Evolutionary conservation across 1,140 invertebrate genomes (phyloP), one percentile per base, ranked within the genome.

Genomic region (Portunus trituberculatus): DNA sequence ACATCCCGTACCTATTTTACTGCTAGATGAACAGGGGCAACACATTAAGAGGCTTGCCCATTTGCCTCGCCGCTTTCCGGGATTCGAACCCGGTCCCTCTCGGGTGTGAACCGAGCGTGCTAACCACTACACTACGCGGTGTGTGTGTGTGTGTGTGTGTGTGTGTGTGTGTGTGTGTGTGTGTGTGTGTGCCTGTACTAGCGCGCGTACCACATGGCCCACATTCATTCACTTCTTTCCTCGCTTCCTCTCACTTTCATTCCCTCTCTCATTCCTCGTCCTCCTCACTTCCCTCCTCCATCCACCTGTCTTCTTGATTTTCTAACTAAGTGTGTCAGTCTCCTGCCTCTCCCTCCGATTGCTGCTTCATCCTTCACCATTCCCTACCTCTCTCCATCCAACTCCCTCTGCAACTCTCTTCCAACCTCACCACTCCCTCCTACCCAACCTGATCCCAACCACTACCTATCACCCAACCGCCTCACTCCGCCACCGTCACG

Each of bases 151-250:
- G 82, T 48, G 82, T 93, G 82, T 84, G 82, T 93, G 82, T 45
- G 82, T 84, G n/a, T 7, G 90, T 93, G 82, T 93, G 82, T 86
- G 82, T 93, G 82, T 93, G 39, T 86, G 82, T 86, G 82, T 86
- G 82, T 86, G 45, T 52, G 82, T 93, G 82, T 84, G 67, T 86
- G 92, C 28, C 31, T 59, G 14, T 46, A 25, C 82, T 16, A 4
- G 10, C 31, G 14, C 67, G 16, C 52, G 52, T 6, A 10, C 16
- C 52, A 10, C 16, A 12, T 59, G 8, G 52, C 52, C 52, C 0
- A 12, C 52, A 59, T 10, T 59, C 52, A 14, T 59, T n/a, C 67
- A 25, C 67, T 76, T 76, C 67, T 20, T 76, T n/a, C 67, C n/a
- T 76, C 67, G 12, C 67, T 76, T 8, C 67, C n/a, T 76, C 52